Evolutionary conservation across 2,888 invertebrate species (phyloP).

Genomic region (Blera fallax): DNA sequence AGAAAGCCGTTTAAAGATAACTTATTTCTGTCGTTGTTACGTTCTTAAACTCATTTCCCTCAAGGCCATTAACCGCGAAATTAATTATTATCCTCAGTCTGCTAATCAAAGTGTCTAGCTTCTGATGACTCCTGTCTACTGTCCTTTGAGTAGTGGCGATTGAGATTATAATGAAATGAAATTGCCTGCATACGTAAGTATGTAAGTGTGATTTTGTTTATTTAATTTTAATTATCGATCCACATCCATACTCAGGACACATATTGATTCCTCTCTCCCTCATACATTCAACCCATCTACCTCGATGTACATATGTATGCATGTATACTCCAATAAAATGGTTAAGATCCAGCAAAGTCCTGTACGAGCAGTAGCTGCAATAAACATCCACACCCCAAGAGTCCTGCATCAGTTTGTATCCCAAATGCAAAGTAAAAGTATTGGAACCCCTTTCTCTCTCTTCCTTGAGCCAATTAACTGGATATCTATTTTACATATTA

Average conservation of each 20-base stretch:
- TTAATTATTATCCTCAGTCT: too few relatives aligned
- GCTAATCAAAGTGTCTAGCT: too few relatives aligned
- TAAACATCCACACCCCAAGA: not conserved
- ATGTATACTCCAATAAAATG: not conserved
- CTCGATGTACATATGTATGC: too few relatives aligned
- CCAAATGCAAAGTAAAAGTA: constrained; percentile 44
- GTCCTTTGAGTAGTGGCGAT: too few relatives aligned
- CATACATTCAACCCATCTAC: too few relatives aligned
- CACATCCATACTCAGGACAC: not conserved
- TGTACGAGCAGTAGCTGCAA: not conserved
- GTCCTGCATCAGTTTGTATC: constrained; percentile 7
- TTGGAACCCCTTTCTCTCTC: constrained; percentile 13
- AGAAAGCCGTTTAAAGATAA: too few relatives aligned
- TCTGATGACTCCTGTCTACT: too few relatives aligned
- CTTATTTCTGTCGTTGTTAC: too few relatives aligned
- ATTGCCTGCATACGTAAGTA: too few relatives aligned
- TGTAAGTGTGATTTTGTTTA: constrained; percentile 11
- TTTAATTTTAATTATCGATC: constrained; percentile 35
- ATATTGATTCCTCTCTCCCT: too few relatives aligned
- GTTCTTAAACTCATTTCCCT: too few relatives aligned
- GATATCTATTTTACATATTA: constrained; percentile 62
- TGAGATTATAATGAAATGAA: not conserved
- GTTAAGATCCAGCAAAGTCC: constrained; percentile 27
- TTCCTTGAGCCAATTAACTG: constrained; percentile 42
- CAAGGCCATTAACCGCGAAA: too few relatives aligned